Percentiles rank a stretch among this genome's conserved stretches.
phyloP scores from a whole-genome alignment of 2,797 vertebrate genomes.

The Lutjanus campechanus region DNA sequence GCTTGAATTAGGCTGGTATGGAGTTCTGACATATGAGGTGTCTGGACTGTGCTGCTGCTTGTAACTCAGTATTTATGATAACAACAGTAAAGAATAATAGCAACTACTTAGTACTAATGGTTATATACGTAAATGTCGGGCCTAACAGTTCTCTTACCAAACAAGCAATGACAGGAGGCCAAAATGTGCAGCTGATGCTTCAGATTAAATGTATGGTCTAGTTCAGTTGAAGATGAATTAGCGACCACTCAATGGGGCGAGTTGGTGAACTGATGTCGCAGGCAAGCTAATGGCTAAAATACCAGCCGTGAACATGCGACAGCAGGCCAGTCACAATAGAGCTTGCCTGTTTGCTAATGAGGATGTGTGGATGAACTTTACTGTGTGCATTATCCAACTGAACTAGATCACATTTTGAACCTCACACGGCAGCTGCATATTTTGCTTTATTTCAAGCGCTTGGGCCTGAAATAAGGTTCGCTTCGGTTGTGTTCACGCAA shows the following conservation, averaged over 20 bases:
- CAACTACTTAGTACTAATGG: background rate
- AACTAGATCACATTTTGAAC: background rate
- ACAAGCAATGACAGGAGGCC: background rate
- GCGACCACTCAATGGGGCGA: background rate
- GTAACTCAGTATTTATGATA: background rate
- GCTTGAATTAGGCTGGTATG: background rate
- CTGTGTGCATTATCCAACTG: background rate
- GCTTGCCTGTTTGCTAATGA: background rate
- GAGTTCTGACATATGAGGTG: background rate
- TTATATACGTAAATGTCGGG: background rate
- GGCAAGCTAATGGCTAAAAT: background rate
- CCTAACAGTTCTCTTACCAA: background rate
- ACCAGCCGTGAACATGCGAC: too few relatives aligned
- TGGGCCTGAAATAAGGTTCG: too few relatives aligned
- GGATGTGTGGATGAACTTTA: background rate
- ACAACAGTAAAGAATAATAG: background rate
- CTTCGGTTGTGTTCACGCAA: too few relatives aligned
- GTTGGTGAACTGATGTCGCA: background rate
- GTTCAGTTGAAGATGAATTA: background rate
- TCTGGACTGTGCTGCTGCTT: background rate
- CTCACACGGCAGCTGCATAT: background rate
- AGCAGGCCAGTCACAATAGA: background rate
- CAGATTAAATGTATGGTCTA: background rate
- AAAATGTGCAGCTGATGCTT: background rate
- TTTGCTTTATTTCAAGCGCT: background rate